These are phyloP conservation scores for Oasisia sp. DNA, from an alignment of 2,888 invertebrate species.

Conservation along the genomic window DNA sequence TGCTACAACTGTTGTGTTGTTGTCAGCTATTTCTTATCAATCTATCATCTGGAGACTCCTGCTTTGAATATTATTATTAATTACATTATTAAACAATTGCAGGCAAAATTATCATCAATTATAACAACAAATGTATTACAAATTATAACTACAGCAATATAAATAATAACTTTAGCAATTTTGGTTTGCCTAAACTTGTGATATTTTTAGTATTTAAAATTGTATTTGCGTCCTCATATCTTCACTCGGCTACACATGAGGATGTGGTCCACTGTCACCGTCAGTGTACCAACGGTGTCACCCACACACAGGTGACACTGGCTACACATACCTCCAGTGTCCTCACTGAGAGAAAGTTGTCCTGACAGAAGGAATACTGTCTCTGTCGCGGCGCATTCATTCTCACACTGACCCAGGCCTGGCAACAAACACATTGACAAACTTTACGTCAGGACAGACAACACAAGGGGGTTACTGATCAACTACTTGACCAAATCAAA, in stretches of 20 bases:
- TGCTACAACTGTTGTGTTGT: too few relatives aligned
- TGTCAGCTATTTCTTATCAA: too few relatives aligned
- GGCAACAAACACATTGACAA: constrained; percentile 27
- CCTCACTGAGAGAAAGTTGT: constrained; percentile 76
- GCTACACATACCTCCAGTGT: constrained; percentile 70
- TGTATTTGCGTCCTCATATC: background rate
- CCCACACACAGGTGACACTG: background rate
- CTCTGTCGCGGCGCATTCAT: constrained; percentile 35
- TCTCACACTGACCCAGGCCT: constrained; percentile 54
- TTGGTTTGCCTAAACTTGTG: background rate
- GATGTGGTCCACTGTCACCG: background rate
- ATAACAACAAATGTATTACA: background rate
- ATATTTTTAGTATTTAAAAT: background rate
- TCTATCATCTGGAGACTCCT: too few relatives aligned
- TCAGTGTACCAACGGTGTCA: background rate
- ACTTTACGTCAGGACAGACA: background rate
- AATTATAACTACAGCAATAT: background rate
- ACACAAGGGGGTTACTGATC: too few relatives aligned
- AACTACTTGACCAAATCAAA: too few relatives aligned
- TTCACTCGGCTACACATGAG: background rate
- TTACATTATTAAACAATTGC: too few relatives aligned
- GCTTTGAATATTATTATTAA: too few relatives aligned
- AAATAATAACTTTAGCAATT: background rate
- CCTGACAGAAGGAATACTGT: constrained; percentile 74
- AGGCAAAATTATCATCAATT: too few relatives aligned